Percentiles rank a stretch among this genome's conserved stretches.
Evolutionary conservation across 2,888 invertebrate species (phyloP).

Genomic region (Salticus scenicus): DNA sequence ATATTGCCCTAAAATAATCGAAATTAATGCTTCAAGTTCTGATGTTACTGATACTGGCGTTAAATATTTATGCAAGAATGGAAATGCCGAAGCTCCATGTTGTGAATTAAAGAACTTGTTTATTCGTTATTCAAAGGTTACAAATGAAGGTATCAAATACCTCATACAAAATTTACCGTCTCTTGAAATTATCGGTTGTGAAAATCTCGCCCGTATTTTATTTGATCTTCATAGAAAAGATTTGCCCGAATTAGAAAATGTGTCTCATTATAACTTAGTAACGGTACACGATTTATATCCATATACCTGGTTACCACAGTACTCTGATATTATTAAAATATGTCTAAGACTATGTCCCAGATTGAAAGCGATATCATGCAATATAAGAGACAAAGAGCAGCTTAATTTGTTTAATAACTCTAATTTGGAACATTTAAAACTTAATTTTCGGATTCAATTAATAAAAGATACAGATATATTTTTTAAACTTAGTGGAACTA

Average conservation of each 20-base stretch:
- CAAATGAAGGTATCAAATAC: not conserved
- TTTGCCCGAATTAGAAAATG: not conserved
- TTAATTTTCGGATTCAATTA: too few species aligned
- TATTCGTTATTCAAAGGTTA: not conserved
- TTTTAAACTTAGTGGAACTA: too few species aligned
- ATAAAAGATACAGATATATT: too few species aligned
- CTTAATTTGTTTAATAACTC: too few species aligned
- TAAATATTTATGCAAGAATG: not conserved
- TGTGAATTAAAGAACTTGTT: not conserved
- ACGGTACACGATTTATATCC: not conserved
- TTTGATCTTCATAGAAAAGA: not conserved
- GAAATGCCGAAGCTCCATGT: too few species aligned
- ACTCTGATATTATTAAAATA: not conserved
- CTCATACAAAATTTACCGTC: too few species aligned
- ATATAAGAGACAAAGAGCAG: too few species aligned
- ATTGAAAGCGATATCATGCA: not conserved
- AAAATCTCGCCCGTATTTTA: not conserved
- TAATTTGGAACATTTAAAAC: too few species aligned
- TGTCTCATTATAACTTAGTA: not conserved
- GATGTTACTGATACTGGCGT: not conserved
- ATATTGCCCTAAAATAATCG: not conserved
- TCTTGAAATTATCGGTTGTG: not conserved
- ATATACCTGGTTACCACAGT: not conserved
- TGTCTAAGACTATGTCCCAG: not conserved
- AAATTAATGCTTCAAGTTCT: not conserved